Evolutionary conservation across 1,140 invertebrate genomes (phyloP), one percentile per base, ranked within the genome.

Genomic region (Varroa destructor): DNA sequence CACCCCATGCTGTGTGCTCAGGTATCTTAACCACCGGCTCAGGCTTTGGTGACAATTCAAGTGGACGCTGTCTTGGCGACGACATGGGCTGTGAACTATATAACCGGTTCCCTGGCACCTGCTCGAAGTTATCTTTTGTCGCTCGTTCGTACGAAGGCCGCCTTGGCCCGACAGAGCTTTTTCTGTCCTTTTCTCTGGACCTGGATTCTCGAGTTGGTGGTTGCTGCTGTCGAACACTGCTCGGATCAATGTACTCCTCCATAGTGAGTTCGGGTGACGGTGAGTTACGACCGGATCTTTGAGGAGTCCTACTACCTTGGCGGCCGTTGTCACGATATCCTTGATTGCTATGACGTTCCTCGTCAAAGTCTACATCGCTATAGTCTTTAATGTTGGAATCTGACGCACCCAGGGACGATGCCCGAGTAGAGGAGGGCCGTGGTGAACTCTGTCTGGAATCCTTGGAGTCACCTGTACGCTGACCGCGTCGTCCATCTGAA

Each of bases 201-300:
- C 40, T 1, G 37, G 61, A 37, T 40, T 40, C 40, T 14, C 14
- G 10, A 1, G 57, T 12, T 5, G 57, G 40, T 6, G n/a, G 37
- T 14, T 67, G 1, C 46, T 37, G 61, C 40, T 40, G 10, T 67
- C 61, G 61, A 14, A 40, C 2, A 40, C 57, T 37, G 57, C 57
- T 46, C 14, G 61, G 61, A 67, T 67, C 61, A 37, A 67, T 46
- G 61, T 67, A 67, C 36, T 67, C 61, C 40, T 67, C 61, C 37
- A 43, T 37, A 8, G 12, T 2, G 3, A 37, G 14, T 40, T 58
- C 57, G 14, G 46, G 61, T 67, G 61, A 37, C 37, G n/a, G 12
- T 46, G 61, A 43, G 40, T 67, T 37, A 36, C 61, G 61, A 25
- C 4, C 8, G 12, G 61, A n/a, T 37, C 40, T 58, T 3, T 36